A percentile compares a stretch with the other conserved stretches of the same genome.
Conservation (phyloP, 2,888 invertebrate genomes). For the Smittia aterrima region DNA sequence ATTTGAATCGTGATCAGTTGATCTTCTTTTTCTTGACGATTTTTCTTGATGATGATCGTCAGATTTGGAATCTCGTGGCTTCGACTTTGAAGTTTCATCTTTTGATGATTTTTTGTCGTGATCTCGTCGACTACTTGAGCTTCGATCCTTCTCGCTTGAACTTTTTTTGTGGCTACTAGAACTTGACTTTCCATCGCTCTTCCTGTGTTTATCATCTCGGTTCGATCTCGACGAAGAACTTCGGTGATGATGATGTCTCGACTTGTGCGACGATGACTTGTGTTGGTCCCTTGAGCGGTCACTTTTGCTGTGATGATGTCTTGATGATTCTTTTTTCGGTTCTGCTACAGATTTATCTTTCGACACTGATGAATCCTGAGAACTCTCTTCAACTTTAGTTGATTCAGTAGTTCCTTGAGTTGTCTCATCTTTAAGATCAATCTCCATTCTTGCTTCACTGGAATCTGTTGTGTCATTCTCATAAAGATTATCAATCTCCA, state of each 20-base stretch:
- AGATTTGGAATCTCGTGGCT: no score
- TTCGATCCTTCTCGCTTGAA: constrained; percentile 10
- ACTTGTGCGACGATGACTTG: constrained; percentile 14
- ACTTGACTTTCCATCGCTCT: background rate
- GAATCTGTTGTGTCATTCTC: constrained; percentile 38
- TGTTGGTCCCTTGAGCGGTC: background rate
- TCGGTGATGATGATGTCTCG: constrained; percentile 3
- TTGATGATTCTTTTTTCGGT: background rate
- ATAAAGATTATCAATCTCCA: constrained; percentile 36
- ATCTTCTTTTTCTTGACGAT: constrained; percentile 57
- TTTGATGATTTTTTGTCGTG: constrained; percentile 20
- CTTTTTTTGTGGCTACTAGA: constrained; percentile 17
- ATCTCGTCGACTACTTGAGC: constrained; percentile 23
- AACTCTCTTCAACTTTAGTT: constrained; percentile 5
- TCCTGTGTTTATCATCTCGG: background rate
- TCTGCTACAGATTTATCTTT: background rate
- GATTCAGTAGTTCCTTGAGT: background rate
- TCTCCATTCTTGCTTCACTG: constrained; percentile 34
- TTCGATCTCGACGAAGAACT: constrained; percentile 18
- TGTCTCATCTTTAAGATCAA: constrained; percentile 30
- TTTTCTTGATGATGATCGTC: constrained; percentile 29
- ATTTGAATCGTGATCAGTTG: constrained; percentile 77
- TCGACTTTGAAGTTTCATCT: background rate
- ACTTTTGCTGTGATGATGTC: background rate
- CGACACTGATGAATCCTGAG: constrained; percentile 9